A percentile compares a stretch with the other conserved stretches of the same genome.
These are phyloP conservation scores for Sarotherodon lohbergeri DNA, from an alignment of 2,113 vertebrate genomes.

Conservation along the genomic window DNA sequence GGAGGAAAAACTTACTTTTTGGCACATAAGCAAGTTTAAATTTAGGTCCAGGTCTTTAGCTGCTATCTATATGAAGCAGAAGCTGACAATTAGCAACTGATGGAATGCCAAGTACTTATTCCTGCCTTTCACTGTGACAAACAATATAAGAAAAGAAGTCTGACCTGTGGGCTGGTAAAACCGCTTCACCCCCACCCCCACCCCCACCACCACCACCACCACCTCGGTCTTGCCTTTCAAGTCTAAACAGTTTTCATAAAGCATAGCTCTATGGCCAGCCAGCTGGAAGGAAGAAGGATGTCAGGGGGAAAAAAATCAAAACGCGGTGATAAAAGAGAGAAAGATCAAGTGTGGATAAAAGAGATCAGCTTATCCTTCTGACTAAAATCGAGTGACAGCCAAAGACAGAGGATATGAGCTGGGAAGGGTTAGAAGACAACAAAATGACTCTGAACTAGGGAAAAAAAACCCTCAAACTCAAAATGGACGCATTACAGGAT, in stretches of 20 bases:
- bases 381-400: conserved; percentile 52
- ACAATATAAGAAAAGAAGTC: neutral
- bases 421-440: conserved; percentile 31
- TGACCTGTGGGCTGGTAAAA: conserved; percentile 4
- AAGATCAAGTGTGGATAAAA: conserved; percentile 71
- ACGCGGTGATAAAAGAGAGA: conserved; percentile 56
- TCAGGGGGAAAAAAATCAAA: conserved; percentile 21
- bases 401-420: conserved; percentile 45
- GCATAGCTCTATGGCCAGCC: conserved; percentile 21
- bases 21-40: conserved; percentile 39
- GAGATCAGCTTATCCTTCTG: conserved; percentile 59
- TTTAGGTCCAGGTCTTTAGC: conserved; percentile 22
- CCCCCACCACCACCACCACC: neutral
- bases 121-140: conserved; percentile 10
- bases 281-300: conserved; percentile 43
- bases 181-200: neutral
- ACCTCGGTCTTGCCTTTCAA: conserved; percentile 40
- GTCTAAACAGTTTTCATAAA: conserved; percentile 58
- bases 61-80: conserved; percentile 18
- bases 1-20: conserved; percentile 25
- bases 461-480: neutral
- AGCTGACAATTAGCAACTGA: conserved; percentile 39
- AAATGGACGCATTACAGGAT: conserved; percentile 16
- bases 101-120: conserved; percentile 3
- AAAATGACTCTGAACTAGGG: conserved; percentile 32